phyloP scores from a whole-genome alignment of 1,140 invertebrate species.

The Amyelois transitella region DNA sequence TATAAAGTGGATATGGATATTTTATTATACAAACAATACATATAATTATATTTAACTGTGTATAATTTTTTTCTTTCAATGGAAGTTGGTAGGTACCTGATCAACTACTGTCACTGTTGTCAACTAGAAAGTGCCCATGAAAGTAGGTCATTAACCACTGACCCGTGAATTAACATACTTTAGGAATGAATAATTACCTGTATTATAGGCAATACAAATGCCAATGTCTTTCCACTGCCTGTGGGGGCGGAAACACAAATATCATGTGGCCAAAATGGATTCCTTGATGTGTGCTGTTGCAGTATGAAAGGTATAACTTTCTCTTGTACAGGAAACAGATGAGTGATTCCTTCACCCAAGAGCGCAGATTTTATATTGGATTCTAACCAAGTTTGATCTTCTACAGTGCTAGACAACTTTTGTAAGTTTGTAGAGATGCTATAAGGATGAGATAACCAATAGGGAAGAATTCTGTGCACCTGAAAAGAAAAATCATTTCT shows the following conservation, averaged over 20 bases:
- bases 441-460: conserved; percentile 89
- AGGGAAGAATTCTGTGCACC: conserved; percentile 85
- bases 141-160: too few species aligned
- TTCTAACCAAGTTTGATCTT: conserved; percentile 78
- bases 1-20: too few species aligned
- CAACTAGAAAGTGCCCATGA: too few species aligned
- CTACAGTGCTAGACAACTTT: conserved; percentile 75
- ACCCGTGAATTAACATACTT: too few species aligned
- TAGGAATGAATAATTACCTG: conserved; percentile 79
- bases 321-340: conserved; percentile 92
- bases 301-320: conserved; percentile 89
- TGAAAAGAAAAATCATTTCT: conserved; percentile 25
- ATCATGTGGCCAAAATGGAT: conserved; percentile 84
- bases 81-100: too few species aligned
- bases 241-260: conserved; percentile 98
- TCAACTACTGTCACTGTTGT: too few species aligned
- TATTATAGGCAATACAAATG: conserved; percentile 94
- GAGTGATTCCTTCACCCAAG: conserved; percentile 81
- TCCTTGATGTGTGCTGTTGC: conserved; percentile 75
- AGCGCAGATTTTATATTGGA: conserved; percentile 78
- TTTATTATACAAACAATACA: too few species aligned
- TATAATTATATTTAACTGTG: too few species aligned
- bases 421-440: conserved; percentile 83
- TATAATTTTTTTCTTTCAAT: too few species aligned
- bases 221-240: conserved; percentile 97